Evolutionary conservation across 2,888 invertebrate genomes (phyloP), one percentile per base, ranked within the genome.

Genomic region (Alcis repandata): DNA sequence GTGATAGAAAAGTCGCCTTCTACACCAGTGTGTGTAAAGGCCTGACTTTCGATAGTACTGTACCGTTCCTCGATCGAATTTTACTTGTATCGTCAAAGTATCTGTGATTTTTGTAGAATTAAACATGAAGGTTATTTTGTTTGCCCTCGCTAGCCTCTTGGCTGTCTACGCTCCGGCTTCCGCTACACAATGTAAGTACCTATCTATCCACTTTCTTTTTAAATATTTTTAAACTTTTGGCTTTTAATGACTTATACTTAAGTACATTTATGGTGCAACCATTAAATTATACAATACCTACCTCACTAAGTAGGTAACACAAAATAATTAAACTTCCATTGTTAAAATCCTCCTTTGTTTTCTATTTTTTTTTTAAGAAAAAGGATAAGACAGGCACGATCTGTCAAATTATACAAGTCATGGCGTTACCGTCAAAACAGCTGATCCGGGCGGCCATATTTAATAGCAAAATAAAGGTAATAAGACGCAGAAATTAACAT

Each of bases 1-100:
- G 81, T 70, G 75, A 80, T 85, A 86, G 83, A 84, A 85, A 87
- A 89, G 94, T 95, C 94, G 95, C 96, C 97, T 97, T 97, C 97
- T 97, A 94, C 96, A 94, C 97, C 97, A 97, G 97, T 97, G 97
- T 93, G 97, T 97, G 96, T 97, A 97, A 97, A 97, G 97, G 97
- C 95, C 87, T 91, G 93, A 87, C 89, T 89, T 84, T 77, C 76
- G 81, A 77, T 79, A 84, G 84, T 80, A 82, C 82, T 84, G 79
- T 78, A 72, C 76, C 73, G 72, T 74, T 41, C 51, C 75, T 63
- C 74, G 70, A 73, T 65, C 73, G 72, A 70, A 73, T 70, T 71
- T 68, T 72, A 71, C 64, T 69, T 65, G 72, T 67, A 65, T 90
- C 88, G 88, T 92, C 90, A 92, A 92, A 91, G 83, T 89, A 90